Base-by-base conservation (phyloP, 1,140 invertebrate genomes). In the Lerema accius region DNA sequence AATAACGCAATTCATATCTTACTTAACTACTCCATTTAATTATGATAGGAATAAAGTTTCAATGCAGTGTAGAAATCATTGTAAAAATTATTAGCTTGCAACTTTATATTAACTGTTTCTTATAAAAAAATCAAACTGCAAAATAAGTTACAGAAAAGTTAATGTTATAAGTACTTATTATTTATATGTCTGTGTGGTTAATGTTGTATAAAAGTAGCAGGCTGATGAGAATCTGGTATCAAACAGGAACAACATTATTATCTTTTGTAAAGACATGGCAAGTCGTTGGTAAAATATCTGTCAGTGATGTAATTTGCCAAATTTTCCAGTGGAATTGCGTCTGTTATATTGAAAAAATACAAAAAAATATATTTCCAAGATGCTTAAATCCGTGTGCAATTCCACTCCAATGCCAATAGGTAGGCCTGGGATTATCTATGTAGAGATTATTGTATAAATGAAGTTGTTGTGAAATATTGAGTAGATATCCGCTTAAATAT, bases 341-440 rank as follows among this genome's bases (percentile, higher is more conserved):
- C 2, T 5, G 5, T 7, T 50, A 43, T 60, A 32, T 63, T 15
- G 55, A 35, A 66, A 62, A 61, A 62, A 51, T 46, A 14, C 56
- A 32, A 11, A 53, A 65, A 70, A 71, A 68, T 63, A 65, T 28
- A 58, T 14, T 49, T 45, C 7, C 13, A 70, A 9, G 40, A 63
- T 67, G 65, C 53, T 68, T 16, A 65, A 48, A 66, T n/a, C 43
- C 11, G 46, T 7, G 28, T 61, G 46, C 42, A 61, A 61, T 42
- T 61, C 58, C 3, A 61, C 46, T 17, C 58, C 58, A 3, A 10
- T 61, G 1, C 35, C 58, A 26, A 40, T 17, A 61, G 46, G 58
- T 61, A 37, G 9, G 19, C 17, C 4, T 2, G 13, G 9, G n/a
- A 14, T 14, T 23, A 26, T 6, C 23, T 2, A 23, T 23, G 19